Conservation (phyloP, 1,140 invertebrate species). For the Periplaneta americana region DNA sequence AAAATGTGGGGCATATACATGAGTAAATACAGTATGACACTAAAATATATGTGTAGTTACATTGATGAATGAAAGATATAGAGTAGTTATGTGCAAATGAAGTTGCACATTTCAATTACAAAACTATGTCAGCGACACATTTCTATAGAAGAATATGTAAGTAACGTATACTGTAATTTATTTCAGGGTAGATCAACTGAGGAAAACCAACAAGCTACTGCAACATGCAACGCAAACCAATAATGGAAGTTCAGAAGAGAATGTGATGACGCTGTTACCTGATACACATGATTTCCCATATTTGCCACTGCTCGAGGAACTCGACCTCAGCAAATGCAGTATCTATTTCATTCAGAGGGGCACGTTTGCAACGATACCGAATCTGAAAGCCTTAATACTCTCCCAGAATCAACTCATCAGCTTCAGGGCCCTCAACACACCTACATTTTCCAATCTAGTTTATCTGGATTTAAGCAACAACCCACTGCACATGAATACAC, state of each 20-base stretch:
- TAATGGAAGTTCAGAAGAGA: background rate
- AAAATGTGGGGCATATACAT: no score
- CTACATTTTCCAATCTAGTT: conserved; percentile 33
- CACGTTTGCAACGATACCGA: conserved; percentile 39
- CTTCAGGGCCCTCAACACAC: conserved; percentile 45
- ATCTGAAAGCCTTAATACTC: conserved; percentile 28
- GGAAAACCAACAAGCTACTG: background rate
- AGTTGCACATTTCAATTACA: no score
- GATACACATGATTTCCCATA: background rate
- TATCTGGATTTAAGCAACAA: conserved; percentile 49
- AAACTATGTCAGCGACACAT: no score
- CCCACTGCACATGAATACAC: conserved; percentile 24
- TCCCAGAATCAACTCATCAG: background rate
- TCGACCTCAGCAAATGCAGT: conserved; percentile 48
- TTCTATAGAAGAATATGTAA: no score
- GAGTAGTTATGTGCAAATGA: no score
- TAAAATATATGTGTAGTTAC: no score
- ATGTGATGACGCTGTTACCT: background rate
- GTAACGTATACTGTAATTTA: no score
- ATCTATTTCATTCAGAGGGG: conserved; percentile 38
- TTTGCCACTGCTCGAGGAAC: conserved; percentile 36
- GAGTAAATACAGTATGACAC: no score
- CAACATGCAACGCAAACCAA: background rate
- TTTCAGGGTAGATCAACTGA: background rate
- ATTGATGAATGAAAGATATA: no score